phyloP scores from a whole-genome alignment of 2,797 vertebrate genomes.

The Bovichtus variegatus region DNA sequence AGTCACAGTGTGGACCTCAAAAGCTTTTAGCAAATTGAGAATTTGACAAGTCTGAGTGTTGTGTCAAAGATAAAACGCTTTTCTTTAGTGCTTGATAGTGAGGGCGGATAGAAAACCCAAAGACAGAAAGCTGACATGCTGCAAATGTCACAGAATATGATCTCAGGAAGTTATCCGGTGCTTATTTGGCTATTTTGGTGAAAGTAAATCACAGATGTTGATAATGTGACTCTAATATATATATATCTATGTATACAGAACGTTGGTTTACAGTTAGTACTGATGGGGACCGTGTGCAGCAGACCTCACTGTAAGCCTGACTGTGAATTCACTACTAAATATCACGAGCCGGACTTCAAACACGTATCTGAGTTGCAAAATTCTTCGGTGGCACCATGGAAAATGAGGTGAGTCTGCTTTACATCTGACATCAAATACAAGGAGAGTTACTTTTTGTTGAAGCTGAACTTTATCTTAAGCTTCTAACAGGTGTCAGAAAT shows the following conservation, averaged over 20 bases:
- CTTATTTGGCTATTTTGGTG: neutral
- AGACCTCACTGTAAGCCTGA: fast-evolving
- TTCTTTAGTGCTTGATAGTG: neutral
- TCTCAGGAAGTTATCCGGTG: too few relatives aligned
- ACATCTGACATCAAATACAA: neutral
- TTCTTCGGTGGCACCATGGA: conserved; percentile 46
- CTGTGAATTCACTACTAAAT: fast-evolving
- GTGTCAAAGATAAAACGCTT: neutral
- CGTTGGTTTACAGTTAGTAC: conserved; percentile 4
- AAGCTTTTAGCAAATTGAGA: neutral
- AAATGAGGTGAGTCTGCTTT: neutral
- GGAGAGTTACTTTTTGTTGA: neutral
- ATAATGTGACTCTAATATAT: neutral
- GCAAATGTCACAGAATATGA: neutral
- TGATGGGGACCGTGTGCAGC: neutral
- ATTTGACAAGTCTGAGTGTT: neutral
- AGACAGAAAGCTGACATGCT: neutral
- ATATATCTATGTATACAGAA: neutral
- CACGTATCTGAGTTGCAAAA: fast-evolving
- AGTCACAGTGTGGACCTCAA: neutral
- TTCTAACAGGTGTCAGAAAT: neutral
- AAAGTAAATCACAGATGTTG: neutral
- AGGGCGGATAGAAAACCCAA: neutral
- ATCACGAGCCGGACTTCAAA: fast-evolving
- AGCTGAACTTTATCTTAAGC: neutral